A percentile compares a stretch with the other conserved stretches of the same genome.
Evolutionary conservation across 1,140 invertebrate species (phyloP).

Genomic region (Psilanteris sp.): DNA sequence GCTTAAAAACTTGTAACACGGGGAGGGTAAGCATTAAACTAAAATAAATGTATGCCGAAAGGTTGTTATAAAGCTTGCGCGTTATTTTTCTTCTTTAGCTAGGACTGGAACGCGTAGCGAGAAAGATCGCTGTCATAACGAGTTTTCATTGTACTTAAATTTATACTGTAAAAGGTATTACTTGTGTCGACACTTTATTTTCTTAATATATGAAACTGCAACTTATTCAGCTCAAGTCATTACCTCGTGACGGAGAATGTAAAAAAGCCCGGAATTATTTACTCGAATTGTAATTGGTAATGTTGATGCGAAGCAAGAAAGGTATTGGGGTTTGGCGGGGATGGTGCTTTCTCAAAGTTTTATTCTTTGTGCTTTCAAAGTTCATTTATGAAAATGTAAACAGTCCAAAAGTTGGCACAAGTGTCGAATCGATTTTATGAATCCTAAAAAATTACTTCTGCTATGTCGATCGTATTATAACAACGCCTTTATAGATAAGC

Average conservation of each 20-base stretch:
- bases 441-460: no score
- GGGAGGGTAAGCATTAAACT: conserved; percentile 31
- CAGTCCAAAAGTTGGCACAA: background rate
- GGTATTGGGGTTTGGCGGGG: background rate
- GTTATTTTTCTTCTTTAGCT: conserved; percentile 21
- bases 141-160: conserved; percentile 56
- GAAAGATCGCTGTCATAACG: conserved; percentile 52
- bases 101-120: conserved; percentile 21
- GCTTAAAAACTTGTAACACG: conserved; percentile 36
- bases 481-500: no score
- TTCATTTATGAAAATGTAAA: conserved; percentile 7
- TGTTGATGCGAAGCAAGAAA: background rate
- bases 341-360: background rate
- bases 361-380: background rate
- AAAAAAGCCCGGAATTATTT: conserved; percentile 10
- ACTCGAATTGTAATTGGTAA: conserved; percentile 17
- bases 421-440: no score
- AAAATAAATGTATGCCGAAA: conserved; percentile 50
- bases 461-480: no score
- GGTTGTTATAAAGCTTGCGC: conserved; percentile 37
- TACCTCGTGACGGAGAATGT: conserved; percentile 27
- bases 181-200: conserved; percentile 53
- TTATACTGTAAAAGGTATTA: conserved; percentile 54
- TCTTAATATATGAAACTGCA: conserved; percentile 48
- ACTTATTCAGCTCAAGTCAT: conserved; percentile 37